Percentiles rank a stretch among this genome's conserved stretches.
These are phyloP conservation scores for Epiblema foenella DNA, from an alignment of 2,888 invertebrate genomes.

Conservation along the genomic window DNA sequence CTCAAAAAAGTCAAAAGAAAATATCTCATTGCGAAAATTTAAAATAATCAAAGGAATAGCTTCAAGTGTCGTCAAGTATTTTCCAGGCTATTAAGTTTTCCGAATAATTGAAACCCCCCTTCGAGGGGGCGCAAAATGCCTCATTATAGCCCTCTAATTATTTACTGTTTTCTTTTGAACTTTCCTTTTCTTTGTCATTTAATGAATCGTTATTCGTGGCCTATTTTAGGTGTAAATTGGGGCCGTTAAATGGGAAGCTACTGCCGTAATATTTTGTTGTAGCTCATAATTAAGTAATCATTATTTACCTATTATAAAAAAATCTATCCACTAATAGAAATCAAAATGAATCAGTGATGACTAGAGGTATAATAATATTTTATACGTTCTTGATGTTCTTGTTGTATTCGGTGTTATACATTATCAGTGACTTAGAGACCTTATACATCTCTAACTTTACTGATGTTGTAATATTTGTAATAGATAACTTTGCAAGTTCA, in stretches of 20 bases:
- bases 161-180: slow-evolving; percentile 25
- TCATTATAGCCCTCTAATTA: slow-evolving; percentile 28
- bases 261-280: neutral
- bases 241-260: neutral
- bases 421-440: too few species aligned
- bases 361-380: too few species aligned
- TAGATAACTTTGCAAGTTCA: too few species aligned
- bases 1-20: neutral
- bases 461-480: too few species aligned
- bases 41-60: neutral
- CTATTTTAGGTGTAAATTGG: neutral
- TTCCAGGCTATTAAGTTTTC: slow-evolving; percentile 33
- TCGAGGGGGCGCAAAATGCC: slow-evolving; percentile 4
- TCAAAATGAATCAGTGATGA: too few species aligned
- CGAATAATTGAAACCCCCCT: slow-evolving; percentile 24
- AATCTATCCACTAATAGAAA: too few species aligned
- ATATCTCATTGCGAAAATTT: neutral
- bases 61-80: slow-evolving; percentile 1
- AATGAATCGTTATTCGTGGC: neutral
- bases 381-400: too few species aligned
- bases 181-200: neutral
- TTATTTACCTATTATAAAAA: too few species aligned
- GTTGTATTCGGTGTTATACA: neutral
- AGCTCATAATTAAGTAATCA: neutral
- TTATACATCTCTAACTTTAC: too few species aligned